Conservation (phyloP, 2,113 vertebrate genomes). For the Podocnemis expansa region DNA sequence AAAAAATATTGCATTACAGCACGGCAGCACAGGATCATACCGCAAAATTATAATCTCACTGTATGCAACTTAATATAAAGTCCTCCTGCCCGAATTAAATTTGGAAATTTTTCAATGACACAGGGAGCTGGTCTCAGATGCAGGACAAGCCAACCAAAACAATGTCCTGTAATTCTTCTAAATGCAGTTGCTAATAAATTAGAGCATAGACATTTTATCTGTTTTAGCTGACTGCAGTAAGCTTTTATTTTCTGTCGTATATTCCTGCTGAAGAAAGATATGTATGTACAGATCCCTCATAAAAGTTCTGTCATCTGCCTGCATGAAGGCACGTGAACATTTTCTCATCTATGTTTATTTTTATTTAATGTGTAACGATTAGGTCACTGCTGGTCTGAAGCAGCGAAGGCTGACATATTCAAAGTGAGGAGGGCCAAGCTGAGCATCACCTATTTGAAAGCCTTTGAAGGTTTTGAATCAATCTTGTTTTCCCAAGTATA, state of each 20-base stretch:
- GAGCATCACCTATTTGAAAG: not conserved
- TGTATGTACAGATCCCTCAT: constrained; percentile 6
- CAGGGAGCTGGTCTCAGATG: not conserved
- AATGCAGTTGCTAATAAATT: not conserved
- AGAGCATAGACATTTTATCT: not conserved
- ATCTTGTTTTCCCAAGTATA: not conserved
- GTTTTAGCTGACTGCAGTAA: not conserved
- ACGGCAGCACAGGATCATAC: not conserved
- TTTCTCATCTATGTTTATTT: not conserved
- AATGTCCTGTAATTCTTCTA: not conserved
- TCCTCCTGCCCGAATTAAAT: not conserved
- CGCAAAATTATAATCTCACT: not conserved
- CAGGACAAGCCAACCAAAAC: not conserved
- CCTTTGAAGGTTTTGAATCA: not conserved
- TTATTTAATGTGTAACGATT: not conserved
- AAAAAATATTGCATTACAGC: not conserved
- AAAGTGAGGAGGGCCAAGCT: too few relatives aligned
- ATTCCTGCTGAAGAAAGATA: not conserved
- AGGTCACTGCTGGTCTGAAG: constrained; percentile 13
- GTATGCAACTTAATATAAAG: not conserved
- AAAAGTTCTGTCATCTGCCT: not conserved
- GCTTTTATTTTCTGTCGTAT: not conserved
- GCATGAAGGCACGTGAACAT: not conserved
- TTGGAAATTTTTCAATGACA: not conserved
- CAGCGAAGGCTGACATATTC: not conserved